A percentile compares a stretch with the other conserved stretches of the same genome.
Conservation (phyloP, 2,113 vertebrate genomes). For the Cyprichromis sp. region DNA sequence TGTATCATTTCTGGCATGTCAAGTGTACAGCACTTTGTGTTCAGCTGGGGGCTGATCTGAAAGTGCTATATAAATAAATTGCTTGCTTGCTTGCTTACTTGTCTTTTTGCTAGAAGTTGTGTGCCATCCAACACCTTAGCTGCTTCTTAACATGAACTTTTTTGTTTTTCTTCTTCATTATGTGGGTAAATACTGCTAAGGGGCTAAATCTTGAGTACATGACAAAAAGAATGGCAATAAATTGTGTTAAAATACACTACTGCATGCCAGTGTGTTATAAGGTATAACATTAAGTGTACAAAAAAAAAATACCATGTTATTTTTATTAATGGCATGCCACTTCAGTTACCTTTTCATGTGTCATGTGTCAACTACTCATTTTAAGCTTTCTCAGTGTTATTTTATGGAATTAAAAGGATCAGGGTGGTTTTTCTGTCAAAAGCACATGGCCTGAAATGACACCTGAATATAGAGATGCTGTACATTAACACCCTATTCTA, state of each 20-base stretch:
- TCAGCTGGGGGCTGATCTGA: background rate
- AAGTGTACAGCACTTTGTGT: background rate
- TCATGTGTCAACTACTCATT: background rate
- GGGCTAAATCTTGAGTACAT: background rate
- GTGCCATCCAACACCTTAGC: background rate
- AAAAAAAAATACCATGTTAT: background rate
- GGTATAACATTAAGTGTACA: background rate
- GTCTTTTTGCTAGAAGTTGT: background rate
- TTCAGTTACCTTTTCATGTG: background rate
- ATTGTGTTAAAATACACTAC: background rate
- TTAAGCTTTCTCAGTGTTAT: background rate
- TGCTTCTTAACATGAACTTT: background rate
- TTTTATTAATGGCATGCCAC: background rate
- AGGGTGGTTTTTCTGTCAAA: background rate
- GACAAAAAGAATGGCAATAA: background rate
- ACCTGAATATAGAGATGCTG: background rate
- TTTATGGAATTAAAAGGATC: background rate
- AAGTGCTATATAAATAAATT: background rate
- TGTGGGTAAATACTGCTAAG: background rate
- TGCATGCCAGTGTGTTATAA: background rate
- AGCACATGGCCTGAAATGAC: background rate
- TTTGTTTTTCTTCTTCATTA: background rate
- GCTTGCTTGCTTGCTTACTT: background rate
- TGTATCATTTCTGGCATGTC: background rate
- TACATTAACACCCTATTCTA: background rate